These are phyloP conservation scores for Cetonia aurata DNA, from an alignment of 2,888 invertebrate species.

Conservation along the genomic window DNA sequence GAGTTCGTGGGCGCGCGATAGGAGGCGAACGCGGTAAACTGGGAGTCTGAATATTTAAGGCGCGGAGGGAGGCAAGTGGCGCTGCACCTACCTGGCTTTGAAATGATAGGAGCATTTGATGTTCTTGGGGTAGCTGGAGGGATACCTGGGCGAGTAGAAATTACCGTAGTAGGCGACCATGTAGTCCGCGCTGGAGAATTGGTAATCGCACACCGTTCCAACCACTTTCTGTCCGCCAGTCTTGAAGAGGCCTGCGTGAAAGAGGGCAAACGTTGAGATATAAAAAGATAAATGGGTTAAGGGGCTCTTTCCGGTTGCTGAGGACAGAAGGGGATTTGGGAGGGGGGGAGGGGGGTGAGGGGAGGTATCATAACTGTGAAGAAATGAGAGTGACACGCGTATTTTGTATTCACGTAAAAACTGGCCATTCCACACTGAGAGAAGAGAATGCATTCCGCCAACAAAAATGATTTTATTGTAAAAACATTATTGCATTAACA, in stretches of 20 bases:
- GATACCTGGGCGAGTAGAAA: constrained; percentile 94
- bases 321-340: background rate
- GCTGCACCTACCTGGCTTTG: constrained; percentile 78
- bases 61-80: too few species aligned
- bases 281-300: constrained; percentile 1
- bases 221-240: constrained; percentile 83
- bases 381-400: too few species aligned
- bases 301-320: constrained; percentile 20
- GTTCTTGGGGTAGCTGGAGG: constrained; percentile 94
- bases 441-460: too few species aligned
- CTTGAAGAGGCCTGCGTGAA: constrained; percentile 78
- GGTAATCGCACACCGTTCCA: constrained; percentile 87
- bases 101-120: constrained; percentile 91
- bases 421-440: too few species aligned
- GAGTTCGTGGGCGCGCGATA: background rate
- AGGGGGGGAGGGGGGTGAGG: background rate
- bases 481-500: too few species aligned
- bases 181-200: constrained; percentile 82
- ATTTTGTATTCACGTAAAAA: too few species aligned
- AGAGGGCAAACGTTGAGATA: background rate
- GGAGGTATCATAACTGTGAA: too few species aligned
- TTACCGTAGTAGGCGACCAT: constrained; percentile 79
- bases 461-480: too few species aligned
- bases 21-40: too few species aligned
- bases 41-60: background rate